Base-by-base conservation (phyloP, 2,888 invertebrate genomes). In the Zelleria hepariella region DNA sequence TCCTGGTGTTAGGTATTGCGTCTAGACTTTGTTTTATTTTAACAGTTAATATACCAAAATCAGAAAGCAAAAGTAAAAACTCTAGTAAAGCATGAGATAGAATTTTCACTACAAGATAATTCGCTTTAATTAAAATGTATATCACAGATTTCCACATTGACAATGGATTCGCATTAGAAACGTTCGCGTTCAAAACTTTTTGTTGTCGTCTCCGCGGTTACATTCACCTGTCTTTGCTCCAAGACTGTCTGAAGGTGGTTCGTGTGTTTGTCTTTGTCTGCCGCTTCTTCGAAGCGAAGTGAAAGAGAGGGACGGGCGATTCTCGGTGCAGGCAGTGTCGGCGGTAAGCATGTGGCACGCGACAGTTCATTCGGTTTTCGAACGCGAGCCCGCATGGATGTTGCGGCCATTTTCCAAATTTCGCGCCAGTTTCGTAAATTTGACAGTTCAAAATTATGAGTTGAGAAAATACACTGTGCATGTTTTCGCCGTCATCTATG, bases 321-420 rank as follows among this genome's bases (percentile, higher is more conserved):
- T 71, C 74, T 74, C 55, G 63, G 67, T 66, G 66, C 68, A 70
- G 70, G 69, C 70, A 72, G 71, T 70, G 74, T 68, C 71, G 68
- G 67, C 5, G 25, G 49, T 8, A 3, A 78, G 74, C 84, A 80
- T 84, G 82, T 81, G 85, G 85, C 86, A 86, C 86, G 87, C 86
- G 87, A 80, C 79, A 73, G 74, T 77, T 77, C 85, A 88, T 86
- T 87, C 87, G 81, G 85, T 81, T 78, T 78, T 69, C 74, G 82
- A 83, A 74, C 82, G 79, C 66, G 69, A 72, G 62, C 66, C 71
- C 65, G 73, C 65, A 71, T 67, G 71, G 85, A 79, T 83, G 88
- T 77, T 49, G 66, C 65, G 59, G 67, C 10, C 32, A 20, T 26
- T 21, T 42, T 32, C 21, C 21, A 55, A 27, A 32, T 55, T 21